Percentiles rank a stretch among this genome's conserved stretches.
Conservation (phyloP, 2,797 vertebrate species). For the Carapus acus region DNA sequence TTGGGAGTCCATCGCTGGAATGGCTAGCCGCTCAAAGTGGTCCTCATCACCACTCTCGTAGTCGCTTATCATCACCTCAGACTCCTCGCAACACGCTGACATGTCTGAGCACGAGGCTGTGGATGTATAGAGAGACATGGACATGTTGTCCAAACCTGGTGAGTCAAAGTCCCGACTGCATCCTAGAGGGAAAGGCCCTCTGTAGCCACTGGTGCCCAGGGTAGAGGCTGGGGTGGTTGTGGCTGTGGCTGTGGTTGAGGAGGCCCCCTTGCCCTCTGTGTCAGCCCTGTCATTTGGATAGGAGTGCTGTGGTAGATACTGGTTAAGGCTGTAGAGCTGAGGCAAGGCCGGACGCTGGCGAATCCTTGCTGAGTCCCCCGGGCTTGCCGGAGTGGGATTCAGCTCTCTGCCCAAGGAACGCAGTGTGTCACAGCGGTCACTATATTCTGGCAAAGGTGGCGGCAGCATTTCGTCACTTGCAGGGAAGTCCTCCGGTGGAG, state of each 20-base stretch:
- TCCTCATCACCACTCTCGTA: slow-evolving; percentile 93
- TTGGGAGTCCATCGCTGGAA: slow-evolving; percentile 85
- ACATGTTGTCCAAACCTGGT: slow-evolving; percentile 83
- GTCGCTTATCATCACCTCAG: slow-evolving; percentile 96
- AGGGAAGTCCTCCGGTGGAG: slow-evolving; percentile 91
- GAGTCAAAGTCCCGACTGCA: slow-evolving; percentile 81
- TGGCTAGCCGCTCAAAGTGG: slow-evolving; percentile 77
- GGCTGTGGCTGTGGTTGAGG: slow-evolving; percentile 57
- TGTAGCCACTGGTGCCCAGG: slow-evolving; percentile 67
- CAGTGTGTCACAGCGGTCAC: slow-evolving; percentile 84
- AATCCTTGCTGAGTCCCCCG: slow-evolving; percentile 68
- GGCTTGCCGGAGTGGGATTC: slow-evolving; percentile 70
- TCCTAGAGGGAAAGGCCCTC: slow-evolving; percentile 76
- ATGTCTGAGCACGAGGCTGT: slow-evolving; percentile 97
- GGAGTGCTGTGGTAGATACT: slow-evolving; percentile 85
- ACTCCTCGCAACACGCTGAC: slow-evolving; percentile 95
- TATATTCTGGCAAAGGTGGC: slow-evolving; percentile 81
- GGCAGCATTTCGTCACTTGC: slow-evolving; percentile 87
- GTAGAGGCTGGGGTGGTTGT: slow-evolving; percentile 77
- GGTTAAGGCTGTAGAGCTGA: slow-evolving; percentile 86
- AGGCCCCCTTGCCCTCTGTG: slow-evolving; percentile 68
- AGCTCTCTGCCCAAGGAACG: slow-evolving; percentile 67
- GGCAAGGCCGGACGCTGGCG: slow-evolving; percentile 77
- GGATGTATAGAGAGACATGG: slow-evolving; percentile 88
- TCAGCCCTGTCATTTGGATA: slow-evolving; percentile 83